A percentile compares a stretch with the other conserved stretches of the same genome.
Evolutionary conservation across 1,140 invertebrate species (phyloP).

Genomic region (Dolichoris vasculosae): DNA sequence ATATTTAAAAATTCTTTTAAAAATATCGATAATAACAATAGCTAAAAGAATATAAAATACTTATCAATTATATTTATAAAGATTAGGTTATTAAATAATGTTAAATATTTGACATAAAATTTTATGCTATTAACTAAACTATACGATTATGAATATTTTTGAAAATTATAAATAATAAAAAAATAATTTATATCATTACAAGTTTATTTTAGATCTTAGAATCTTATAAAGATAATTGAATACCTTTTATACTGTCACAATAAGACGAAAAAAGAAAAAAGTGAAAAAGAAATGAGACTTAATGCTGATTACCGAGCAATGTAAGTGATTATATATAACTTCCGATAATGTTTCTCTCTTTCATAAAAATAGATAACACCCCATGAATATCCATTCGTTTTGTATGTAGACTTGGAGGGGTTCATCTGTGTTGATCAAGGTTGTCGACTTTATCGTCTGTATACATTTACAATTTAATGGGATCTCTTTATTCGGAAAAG

Average conservation of each 20-base stretch:
- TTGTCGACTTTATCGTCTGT: conserved; percentile 3
- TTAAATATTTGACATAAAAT: no score
- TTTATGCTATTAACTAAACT: no score
- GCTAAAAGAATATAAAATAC: no score
- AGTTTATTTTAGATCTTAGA: not conserved
- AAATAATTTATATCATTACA: not conserved
- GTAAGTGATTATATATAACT: conserved; percentile 3
- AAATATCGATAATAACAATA: no score
- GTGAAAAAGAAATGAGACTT: not conserved
- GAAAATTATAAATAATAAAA: not conserved
- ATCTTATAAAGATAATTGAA: not conserved
- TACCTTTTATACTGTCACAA: not conserved
- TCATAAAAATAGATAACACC: conserved; percentile 5
- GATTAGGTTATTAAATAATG: no score
- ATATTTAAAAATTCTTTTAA: no score
- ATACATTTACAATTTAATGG: conserved; percentile 41
- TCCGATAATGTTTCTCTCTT: conserved; percentile 3
- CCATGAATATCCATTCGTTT: conserved; percentile 27
- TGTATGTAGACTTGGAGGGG: not conserved
- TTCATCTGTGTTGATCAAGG: conserved; percentile 1
- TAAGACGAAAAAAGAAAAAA: not conserved
- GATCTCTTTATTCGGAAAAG: not conserved
- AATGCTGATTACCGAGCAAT: not conserved
- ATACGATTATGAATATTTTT: no score
- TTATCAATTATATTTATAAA: no score